Evolutionary conservation across 1,140 invertebrate genomes (phyloP).

Genomic region (Reticulitermes speratus): DNA sequence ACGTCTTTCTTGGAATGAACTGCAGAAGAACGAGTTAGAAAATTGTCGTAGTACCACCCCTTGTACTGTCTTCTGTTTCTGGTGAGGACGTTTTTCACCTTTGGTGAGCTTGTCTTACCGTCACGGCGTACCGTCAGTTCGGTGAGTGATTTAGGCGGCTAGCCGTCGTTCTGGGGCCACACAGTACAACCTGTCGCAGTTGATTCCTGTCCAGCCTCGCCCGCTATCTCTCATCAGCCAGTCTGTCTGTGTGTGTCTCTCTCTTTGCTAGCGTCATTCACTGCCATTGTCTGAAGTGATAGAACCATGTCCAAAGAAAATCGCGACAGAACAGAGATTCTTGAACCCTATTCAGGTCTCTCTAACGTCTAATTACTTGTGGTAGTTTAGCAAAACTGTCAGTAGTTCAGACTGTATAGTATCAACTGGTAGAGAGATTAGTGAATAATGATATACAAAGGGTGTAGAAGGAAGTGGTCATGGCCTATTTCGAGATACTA

Average conservation of each 20-base stretch:
- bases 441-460: too few species aligned
- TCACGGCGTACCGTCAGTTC: not conserved
- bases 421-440: too few species aligned
- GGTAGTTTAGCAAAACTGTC: too few species aligned
- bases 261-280: not conserved
- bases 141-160: not conserved
- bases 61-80: not conserved
- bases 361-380: too few species aligned
- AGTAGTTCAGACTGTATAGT: too few species aligned
- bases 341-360: not conserved
- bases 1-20: not conserved
- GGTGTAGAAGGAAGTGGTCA: too few species aligned
- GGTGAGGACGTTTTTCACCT: not conserved
- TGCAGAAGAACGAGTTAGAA: not conserved
- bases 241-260: not conserved
- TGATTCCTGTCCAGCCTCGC: not conserved
- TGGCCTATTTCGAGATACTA: too few species aligned
- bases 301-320: not conserved
- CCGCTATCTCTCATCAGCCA: not conserved
- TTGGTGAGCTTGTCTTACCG: not conserved
- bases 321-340: not conserved
- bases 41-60: constrained; percentile 10
- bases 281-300: not conserved
- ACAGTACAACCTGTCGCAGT: not conserved
- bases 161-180: not conserved